phyloP scores from a whole-genome alignment of 2,797 vertebrate species.

The Channallabes apus region DNA sequence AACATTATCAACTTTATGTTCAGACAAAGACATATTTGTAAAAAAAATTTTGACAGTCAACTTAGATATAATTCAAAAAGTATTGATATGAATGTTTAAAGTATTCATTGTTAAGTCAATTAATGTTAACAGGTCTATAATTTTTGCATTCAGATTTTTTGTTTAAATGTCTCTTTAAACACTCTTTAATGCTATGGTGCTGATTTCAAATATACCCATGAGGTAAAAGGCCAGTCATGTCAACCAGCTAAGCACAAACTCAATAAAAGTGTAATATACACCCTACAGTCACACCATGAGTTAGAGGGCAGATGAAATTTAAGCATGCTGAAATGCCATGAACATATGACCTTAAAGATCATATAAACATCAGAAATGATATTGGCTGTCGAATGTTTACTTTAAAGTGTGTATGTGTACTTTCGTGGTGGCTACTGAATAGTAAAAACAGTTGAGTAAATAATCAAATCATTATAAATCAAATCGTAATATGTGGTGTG shows the following conservation, averaged over 20 bases:
- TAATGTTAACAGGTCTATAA: not conserved
- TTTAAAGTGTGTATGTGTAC: not conserved
- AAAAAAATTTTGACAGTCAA: too few species aligned
- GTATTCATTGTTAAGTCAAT: not conserved
- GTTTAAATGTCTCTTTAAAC: not conserved
- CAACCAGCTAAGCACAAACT: constrained; percentile 50
- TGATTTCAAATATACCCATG: constrained; percentile 39
- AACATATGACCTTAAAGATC: constrained; percentile 26
- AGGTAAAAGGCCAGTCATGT: constrained; percentile 31
- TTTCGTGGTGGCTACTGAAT: not conserved
- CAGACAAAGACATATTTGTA: not conserved
- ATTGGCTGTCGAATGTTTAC: not conserved
- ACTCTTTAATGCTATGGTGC: not conserved
- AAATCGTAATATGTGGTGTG: not conserved
- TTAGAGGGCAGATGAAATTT: constrained; percentile 36
- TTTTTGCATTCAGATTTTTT: constrained; percentile 1
- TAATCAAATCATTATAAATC: not conserved
- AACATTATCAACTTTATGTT: not conserved
- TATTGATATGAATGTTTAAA: not conserved
- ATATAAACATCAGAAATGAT: constrained; percentile 19
- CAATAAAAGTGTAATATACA: constrained; percentile 39
- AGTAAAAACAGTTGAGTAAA: not conserved
- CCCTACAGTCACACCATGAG: not conserved
- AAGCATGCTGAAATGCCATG: constrained; percentile 21
- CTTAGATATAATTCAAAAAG: not conserved